A percentile compares a stretch with the other conserved stretches of the same genome.
These are phyloP conservation scores for Leptonema lineaticorne DNA, from an alignment of 1,140 invertebrate species.

Conservation along the genomic window DNA sequence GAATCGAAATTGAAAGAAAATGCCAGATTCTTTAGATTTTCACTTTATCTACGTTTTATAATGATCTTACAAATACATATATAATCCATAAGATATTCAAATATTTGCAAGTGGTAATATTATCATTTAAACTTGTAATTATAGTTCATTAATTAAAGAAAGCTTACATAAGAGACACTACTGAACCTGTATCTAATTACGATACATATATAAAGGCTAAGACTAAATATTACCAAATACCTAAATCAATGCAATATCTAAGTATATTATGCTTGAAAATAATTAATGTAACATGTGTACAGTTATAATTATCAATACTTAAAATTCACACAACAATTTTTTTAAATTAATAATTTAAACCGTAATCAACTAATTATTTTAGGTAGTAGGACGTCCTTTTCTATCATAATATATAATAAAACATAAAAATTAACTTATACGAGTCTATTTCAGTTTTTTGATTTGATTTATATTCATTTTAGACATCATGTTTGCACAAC, in stretches of 20 bases:
- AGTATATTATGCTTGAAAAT: conserved; percentile 37
- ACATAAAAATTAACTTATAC: conserved; percentile 55
- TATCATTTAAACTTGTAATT: conserved; percentile 59
- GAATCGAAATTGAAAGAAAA: conserved; percentile 49
- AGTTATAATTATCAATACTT: conserved; percentile 47
- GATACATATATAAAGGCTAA: conserved; percentile 53
- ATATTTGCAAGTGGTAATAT: conserved; percentile 60
- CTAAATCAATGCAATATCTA: conserved; percentile 49
- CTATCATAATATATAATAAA: conserved; percentile 59
- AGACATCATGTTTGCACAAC: conserved; percentile 32
- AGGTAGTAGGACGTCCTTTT: conserved; percentile 54
- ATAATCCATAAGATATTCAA: conserved; percentile 59
- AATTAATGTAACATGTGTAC: conserved; percentile 42
- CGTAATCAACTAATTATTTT: conserved; percentile 63
- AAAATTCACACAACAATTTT: conserved; percentile 41
- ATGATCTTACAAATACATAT: conserved; percentile 60
- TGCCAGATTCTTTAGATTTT: conserved; percentile 59
- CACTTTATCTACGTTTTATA: conserved; percentile 61
- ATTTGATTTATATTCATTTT: conserved; percentile 30
- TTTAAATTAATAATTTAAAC: conserved; percentile 59
- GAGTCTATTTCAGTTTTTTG: conserved; percentile 40
- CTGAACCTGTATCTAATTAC: conserved; percentile 52
- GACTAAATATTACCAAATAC: conserved; percentile 57
- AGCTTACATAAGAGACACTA: conserved; percentile 58
- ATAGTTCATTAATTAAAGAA: conserved; percentile 58